phyloP scores from a whole-genome alignment of 1,140 invertebrate genomes.

The Pseudobourletiella spinata region DNA sequence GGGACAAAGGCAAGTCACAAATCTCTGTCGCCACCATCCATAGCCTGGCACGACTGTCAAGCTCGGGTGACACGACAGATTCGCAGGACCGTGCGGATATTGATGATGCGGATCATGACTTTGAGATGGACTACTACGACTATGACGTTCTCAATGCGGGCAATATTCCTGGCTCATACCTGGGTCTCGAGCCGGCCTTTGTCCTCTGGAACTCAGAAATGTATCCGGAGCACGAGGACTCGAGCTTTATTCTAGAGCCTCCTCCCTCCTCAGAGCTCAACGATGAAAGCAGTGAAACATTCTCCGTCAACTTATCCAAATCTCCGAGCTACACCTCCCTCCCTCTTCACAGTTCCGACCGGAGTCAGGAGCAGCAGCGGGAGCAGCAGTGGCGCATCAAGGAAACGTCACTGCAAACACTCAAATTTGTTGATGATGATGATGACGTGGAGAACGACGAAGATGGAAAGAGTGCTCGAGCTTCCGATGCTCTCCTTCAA shows the following conservation, averaged over 20 bases:
- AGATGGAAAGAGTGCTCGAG: not conserved
- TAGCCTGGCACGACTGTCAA: slow-evolving; percentile 9
- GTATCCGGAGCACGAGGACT: not conserved
- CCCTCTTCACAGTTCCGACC: not conserved
- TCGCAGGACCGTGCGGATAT: slow-evolving; percentile 6
- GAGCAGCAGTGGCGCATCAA: not conserved
- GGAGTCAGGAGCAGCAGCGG: not conserved
- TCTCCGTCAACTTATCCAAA: not conserved
- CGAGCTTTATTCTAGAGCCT: not conserved
- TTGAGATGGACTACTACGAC: slow-evolving; percentile 36
- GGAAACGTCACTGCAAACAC: slow-evolving; percentile 26
- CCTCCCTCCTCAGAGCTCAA: not conserved
- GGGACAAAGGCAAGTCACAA: slow-evolving; percentile 7
- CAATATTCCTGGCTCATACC: slow-evolving; percentile 32
- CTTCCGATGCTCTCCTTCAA: too few species aligned
- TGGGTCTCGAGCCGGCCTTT: slow-evolving; percentile 31
- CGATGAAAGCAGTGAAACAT: not conserved
- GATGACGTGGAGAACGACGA: slow-evolving; percentile 15
- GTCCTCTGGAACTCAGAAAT: slow-evolving; percentile 33
- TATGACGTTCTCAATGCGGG: slow-evolving; percentile 31
- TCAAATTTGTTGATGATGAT: slow-evolving; percentile 30
- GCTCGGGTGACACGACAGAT: not conserved
- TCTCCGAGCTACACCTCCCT: not conserved
- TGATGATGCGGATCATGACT: slow-evolving; percentile 26
- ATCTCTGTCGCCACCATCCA: slow-evolving; percentile 1